Percentiles rank a stretch among this genome's conserved stretches.
These are phyloP conservation scores for Pelodytes ibericus DNA, from an alignment of 2,797 vertebrate species.

Conservation along the genomic window DNA sequence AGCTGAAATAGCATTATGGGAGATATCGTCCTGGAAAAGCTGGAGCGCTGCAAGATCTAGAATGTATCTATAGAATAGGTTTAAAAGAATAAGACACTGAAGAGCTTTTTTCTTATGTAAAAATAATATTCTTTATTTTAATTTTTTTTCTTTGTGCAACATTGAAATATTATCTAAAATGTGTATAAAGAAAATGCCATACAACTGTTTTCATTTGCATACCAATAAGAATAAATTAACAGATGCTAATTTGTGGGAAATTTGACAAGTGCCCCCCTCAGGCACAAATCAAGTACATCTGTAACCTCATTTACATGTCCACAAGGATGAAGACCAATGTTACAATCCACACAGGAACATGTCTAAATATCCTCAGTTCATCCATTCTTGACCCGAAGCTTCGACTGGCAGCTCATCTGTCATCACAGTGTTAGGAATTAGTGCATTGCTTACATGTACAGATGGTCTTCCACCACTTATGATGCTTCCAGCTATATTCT, in stretches of 20 bases:
- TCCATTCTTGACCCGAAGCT: slow-evolving; percentile 54
- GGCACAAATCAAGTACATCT: slow-evolving; percentile 55
- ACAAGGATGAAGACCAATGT: slow-evolving; percentile 48
- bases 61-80: too few species aligned
- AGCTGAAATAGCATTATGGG: too few species aligned
- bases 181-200: slow-evolving; percentile 12
- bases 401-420: slow-evolving; percentile 56
- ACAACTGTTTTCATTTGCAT: slow-evolving; percentile 19
- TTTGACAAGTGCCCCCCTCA: slow-evolving; percentile 54
- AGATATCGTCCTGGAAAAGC: too few species aligned
- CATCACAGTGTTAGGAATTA: slow-evolving; percentile 50
- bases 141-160: not conserved
- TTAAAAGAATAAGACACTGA: too few species aligned
- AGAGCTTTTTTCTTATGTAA: not conserved
- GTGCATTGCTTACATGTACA: slow-evolving; percentile 53
- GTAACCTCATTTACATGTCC: slow-evolving; percentile 55
- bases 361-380: slow-evolving; percentile 53
- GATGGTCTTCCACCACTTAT: slow-evolving; percentile 54
- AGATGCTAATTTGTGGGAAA: slow-evolving; percentile 55
- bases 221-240: slow-evolving; percentile 51
- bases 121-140: not conserved
- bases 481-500: slow-evolving; percentile 48
- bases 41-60: too few species aligned
- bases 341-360: slow-evolving; percentile 48
- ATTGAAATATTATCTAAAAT: not conserved